phyloP scores from a whole-genome alignment of 2,888 invertebrate species.

The Ryuthela nishihirai region DNA sequence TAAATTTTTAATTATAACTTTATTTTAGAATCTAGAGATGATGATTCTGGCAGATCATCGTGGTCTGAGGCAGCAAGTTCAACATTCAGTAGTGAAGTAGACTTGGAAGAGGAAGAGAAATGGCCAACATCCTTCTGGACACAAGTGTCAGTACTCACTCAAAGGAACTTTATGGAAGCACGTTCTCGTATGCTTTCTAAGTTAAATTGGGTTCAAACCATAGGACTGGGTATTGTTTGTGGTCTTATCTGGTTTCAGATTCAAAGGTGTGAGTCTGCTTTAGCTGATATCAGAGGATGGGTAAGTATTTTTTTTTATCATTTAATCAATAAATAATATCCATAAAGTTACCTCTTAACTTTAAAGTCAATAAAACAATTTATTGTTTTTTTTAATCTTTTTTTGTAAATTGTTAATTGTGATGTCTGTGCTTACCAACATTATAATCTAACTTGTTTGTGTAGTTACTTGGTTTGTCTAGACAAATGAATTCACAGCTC shows the following conservation, averaged over 20 bases:
- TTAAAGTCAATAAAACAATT: no score
- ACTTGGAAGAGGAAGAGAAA: slow-evolving; percentile 49
- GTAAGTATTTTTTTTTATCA: slow-evolving; percentile 41
- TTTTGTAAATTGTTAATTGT: no score
- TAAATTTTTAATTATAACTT: background rate
- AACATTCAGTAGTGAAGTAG: slow-evolving; percentile 47
- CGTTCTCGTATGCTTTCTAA: slow-evolving; percentile 70
- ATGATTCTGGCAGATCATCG: slow-evolving; percentile 59
- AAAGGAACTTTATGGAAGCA: slow-evolving; percentile 71
- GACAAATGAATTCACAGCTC: no score
- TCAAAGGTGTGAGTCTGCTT: slow-evolving; percentile 66
- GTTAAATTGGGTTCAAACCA: slow-evolving; percentile 71
- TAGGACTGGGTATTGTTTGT: slow-evolving; percentile 66
- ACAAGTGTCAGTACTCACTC: slow-evolving; percentile 70
- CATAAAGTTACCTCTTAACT: no score
- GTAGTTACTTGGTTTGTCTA: no score
- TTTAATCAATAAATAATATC: no score
- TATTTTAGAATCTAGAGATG: slow-evolving; percentile 50
- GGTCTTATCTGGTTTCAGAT: slow-evolving; percentile 75
- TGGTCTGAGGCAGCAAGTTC: slow-evolving; percentile 58
- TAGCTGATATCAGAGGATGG: slow-evolving; percentile 74
- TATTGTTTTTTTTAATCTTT: no score
- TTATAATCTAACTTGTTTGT: no score
- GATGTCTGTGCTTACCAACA: no score
- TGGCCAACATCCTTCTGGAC: slow-evolving; percentile 77